Conservation (phyloP, 2,888 invertebrate species). For the Tetranychus truncatus region DNA sequence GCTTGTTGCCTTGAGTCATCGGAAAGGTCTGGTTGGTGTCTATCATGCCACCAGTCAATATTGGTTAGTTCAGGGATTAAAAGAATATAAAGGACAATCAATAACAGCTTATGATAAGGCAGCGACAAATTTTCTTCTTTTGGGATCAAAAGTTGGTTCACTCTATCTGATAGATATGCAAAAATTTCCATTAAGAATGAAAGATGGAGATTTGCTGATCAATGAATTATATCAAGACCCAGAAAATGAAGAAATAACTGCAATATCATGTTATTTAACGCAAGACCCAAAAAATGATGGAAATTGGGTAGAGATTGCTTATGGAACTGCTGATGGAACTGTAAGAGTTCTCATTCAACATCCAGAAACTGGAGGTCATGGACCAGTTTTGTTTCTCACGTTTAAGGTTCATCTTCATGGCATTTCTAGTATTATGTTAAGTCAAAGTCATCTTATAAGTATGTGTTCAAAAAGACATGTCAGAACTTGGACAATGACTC, state of each 20-base stretch:
- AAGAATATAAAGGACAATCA: conserved; percentile 78
- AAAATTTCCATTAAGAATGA: conserved; percentile 94
- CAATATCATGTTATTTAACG: conserved; percentile 93
- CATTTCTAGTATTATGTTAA: conserved; percentile 79
- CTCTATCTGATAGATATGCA: conserved; percentile 90
- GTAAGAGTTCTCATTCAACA: conserved; percentile 95
- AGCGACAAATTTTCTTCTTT: conserved; percentile 65
- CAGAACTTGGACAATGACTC: conserved; percentile 84
- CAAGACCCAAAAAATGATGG: conserved; percentile 76
- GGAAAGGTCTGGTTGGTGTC: conserved; percentile 77
- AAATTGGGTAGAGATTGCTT: conserved; percentile 99
- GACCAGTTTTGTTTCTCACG: conserved; percentile 92
- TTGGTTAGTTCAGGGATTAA: conserved; percentile 41
- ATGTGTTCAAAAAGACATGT: conserved; percentile 46
- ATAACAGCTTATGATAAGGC: conserved; percentile 92
- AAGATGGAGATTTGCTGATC: conserved; percentile 90
- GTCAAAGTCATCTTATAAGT: conserved; percentile 70
- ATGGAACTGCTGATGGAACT: conserved; percentile 62
- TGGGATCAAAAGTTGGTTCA: conserved; percentile 88
- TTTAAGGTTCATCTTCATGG: conserved; percentile 83
- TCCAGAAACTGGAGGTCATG: conserved; percentile 94
- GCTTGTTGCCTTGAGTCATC: conserved; percentile 77
- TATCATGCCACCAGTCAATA: conserved; percentile 98
- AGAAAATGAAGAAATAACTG: conserved; percentile 82
- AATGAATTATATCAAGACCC: conserved; percentile 86